Evolutionary conservation across 2,888 invertebrate genomes (phyloP).

Genomic region (Gnatocerus cornutus): DNA sequence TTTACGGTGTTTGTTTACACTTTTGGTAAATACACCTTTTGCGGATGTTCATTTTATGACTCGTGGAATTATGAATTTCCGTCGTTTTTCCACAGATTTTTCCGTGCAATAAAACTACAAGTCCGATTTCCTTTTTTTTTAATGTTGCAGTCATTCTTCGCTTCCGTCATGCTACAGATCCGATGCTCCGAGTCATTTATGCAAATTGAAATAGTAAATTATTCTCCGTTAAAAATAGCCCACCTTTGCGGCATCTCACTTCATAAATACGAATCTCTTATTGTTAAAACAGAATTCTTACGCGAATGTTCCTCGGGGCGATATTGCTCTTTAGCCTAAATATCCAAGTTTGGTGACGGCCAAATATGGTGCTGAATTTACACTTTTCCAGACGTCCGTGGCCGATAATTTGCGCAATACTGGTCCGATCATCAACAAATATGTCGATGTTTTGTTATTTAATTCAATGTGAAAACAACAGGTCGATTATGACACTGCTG

Average conservation of each 20-base stretch:
- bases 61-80: not conserved
- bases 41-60: not conserved
- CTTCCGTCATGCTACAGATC: constrained; percentile 1
- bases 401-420: constrained; percentile 39
- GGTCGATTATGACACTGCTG: constrained; percentile 13
- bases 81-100: not conserved
- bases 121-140: no score
- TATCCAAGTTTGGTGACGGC: constrained; percentile 49
- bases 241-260: constrained; percentile 17
- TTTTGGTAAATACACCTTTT: constrained; percentile 7
- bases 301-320: constrained; percentile 9
- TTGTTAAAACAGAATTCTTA: constrained; percentile 15
- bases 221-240: constrained; percentile 33
- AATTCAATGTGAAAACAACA: constrained; percentile 5
- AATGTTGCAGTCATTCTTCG: not conserved
- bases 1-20: constrained; percentile 30
- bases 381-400: constrained; percentile 48
- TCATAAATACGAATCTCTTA: constrained; percentile 28
- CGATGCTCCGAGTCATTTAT: not conserved
- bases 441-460: constrained; percentile 38
- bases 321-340: constrained; percentile 47
- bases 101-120: no score
- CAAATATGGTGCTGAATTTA: constrained; percentile 47
- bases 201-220: constrained; percentile 18
- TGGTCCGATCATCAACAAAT: constrained; percentile 39